Evolutionary conservation across 2,888 invertebrate species (phyloP), one percentile per base, ranked within the genome.

Genomic region (Fragum whitleyi): DNA sequence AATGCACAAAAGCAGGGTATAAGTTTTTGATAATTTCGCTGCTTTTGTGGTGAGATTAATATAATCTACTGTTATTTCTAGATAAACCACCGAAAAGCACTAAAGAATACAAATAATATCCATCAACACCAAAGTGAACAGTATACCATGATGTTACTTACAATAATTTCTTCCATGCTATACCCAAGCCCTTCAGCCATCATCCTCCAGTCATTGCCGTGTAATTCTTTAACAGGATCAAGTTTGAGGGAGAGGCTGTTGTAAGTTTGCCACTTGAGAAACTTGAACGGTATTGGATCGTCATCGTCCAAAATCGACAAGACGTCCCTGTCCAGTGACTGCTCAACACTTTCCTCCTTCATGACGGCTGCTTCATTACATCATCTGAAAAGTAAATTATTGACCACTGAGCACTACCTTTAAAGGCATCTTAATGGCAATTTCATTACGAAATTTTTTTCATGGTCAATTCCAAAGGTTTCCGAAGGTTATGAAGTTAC

Each of bases 181-280:
- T 88, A 91, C 14, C 89, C 91, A 14, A 91, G 81, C 61, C 86
- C 86, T n/a, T 89, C 88, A n/a, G 91, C 91, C 57, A 91, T 76
- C 83, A 88, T 85, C 39, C 87, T 78, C 91, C 91, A 91, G 79
- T 90, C 87, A 55, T 90, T 90, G n/a, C 89, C 88, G 28, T 47
- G 77, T 29, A 90, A 74, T 0, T 77, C 42, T 23, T 69, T 79
- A 26, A 85, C 82, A n/a, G 87, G 88, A 71, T 91, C 91, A 36
- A 91, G 82, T 70, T 87, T 89, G 57, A 87, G 87, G 23, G 89
- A 88, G 21, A 91, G 81, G 16, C 86, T 81, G 7, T 61, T 67
- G 77, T 79, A 84, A 6, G 85, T 79, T 1, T 53, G 32, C 55
- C 74, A 68, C 1, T 68, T 74, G 6, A 89, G 83, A 70, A 72